Evolutionary conservation across 2,888 invertebrate genomes (phyloP), one percentile per base, ranked within the genome.

Genomic region (Dendrolimus pini): DNA sequence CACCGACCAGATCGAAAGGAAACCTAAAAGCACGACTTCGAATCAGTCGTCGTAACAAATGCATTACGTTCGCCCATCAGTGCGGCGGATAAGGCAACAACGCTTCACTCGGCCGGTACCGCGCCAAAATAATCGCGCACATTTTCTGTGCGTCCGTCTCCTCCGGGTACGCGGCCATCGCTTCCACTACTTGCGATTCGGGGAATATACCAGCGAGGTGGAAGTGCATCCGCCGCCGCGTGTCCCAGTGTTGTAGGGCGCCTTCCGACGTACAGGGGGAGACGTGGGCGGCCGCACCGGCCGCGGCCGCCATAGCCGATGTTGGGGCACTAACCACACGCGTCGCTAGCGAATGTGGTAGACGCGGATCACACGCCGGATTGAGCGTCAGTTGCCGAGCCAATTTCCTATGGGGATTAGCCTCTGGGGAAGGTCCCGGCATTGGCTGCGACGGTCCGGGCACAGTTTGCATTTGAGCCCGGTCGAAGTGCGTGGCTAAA

Each of bases 201-300:
- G 97, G 97, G 84, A 99, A 99, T 60, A 98, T 94, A 58, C 95
- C 95, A n/a, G 96, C 94, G 63, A 99, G 89, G 82, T 98, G 97
- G 83, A 95, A 97, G 80, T 96, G 97, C 75, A 98, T 89, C 67
- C 94, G 93, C 41, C 95, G 92, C 0, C 97, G 92, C 18, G 94
- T 94, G 70, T 97, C 96, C 86, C 87, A 85, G 65, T 88, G 83
- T 59, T 86, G 89, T 59, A 92, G 72, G 61, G 85, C 91, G 61
- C 91, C 80, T 62, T 90, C 85, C 56, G 92, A 86, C 55, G 90
- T 83, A 67, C 83, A 80, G 3, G 85, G 84, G 2, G 81, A 75
- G 54, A 81, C 64, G 55, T 71, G 72, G 41, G 77, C 65, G 52
- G 92, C 91, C 69, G 93, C 94, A 0, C 72, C 74, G 52, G 74